Percentiles rank a stretch among this genome's conserved stretches.
Conservation (phyloP, 92 coral and sea anemone genomes). For the Paragorgia papillata region DNA sequence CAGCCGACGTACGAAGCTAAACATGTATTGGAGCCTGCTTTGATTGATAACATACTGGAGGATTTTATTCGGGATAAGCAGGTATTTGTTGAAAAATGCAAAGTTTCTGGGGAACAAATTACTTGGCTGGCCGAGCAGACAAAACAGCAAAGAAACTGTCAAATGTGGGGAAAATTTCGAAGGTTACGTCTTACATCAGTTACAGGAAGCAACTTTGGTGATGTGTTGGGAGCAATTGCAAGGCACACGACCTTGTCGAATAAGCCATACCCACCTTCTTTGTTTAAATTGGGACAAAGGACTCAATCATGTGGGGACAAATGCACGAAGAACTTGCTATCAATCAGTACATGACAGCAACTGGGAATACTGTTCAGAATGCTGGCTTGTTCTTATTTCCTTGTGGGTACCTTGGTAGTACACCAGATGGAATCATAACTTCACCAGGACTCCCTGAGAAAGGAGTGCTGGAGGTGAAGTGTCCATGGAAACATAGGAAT, state of each 20-base stretch:
- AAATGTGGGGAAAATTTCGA: slow-evolving; percentile 39
- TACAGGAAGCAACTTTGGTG: slow-evolving; percentile 37
- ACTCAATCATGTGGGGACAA: slow-evolving; percentile 46
- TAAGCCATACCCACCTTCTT: slow-evolving; percentile 40
- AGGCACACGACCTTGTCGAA: too few relatives aligned
- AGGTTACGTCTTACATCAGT: slow-evolving; percentile 31
- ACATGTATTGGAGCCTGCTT: too few relatives aligned
- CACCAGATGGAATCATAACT: slow-evolving; percentile 48
- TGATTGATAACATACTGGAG: slow-evolving; percentile 31
- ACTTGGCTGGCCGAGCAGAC: slow-evolving; percentile 39
- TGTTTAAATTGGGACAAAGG: slow-evolving; percentile 37
- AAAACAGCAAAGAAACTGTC: slow-evolving; percentile 35
- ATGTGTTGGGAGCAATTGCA: slow-evolving; percentile 22
- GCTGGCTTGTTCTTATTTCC: slow-evolving; percentile 40
- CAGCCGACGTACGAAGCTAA: too few relatives aligned
- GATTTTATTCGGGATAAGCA: slow-evolving; percentile 34
- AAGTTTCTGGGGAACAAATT: slow-evolving; percentile 44
- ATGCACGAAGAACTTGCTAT: slow-evolving; percentile 43
- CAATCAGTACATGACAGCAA: slow-evolving; percentile 1
- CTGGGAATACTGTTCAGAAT: slow-evolving; percentile 34
- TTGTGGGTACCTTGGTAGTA: slow-evolving; percentile 43
- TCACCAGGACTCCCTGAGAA: too few relatives aligned
- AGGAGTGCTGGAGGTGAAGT: too few relatives aligned
- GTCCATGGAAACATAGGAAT: too few relatives aligned
- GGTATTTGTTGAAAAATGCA: slow-evolving; percentile 32